Evolutionary conservation across 37 sponge, comb jelly and placozoan genomes (phyloP).

Genomic region (Bolinopsis microptera): DNA sequence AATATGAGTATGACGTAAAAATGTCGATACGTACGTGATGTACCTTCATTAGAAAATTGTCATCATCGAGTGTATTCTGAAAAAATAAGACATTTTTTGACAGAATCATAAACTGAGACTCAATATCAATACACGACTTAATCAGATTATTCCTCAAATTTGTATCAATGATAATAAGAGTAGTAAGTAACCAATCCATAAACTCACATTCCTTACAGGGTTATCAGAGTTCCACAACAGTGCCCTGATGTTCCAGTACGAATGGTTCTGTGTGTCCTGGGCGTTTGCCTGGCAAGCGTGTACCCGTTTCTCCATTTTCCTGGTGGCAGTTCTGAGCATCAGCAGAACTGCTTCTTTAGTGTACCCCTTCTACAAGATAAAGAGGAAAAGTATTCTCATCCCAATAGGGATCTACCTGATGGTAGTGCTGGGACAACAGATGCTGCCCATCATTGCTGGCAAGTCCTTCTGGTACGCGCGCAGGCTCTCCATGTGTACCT

Average conservation of each 20-base stretch:
- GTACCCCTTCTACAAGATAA: not conserved
- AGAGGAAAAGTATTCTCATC: not conserved
- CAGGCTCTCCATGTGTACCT: slow-evolving; percentile 15
- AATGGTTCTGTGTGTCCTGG: slow-evolving; percentile 5
- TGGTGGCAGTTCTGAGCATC: slow-evolving; percentile 8
- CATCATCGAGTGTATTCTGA: too few relatives aligned
- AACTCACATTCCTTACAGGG: too few relatives aligned
- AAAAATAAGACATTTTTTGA: too few relatives aligned
- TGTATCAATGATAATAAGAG: too few relatives aligned
- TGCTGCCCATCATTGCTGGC: not conserved
- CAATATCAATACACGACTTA: too few relatives aligned
- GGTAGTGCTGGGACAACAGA: not conserved
- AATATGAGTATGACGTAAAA: too few relatives aligned
- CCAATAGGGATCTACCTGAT: not conserved
- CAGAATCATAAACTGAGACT: too few relatives aligned
- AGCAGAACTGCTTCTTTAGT: not conserved
- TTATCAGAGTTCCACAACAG: not conserved
- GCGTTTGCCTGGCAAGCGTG: not conserved
- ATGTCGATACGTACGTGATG: too few relatives aligned
- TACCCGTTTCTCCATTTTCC: slow-evolving; percentile 1
- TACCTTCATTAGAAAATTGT: too few relatives aligned
- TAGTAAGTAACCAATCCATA: too few relatives aligned
- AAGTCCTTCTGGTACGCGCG: slow-evolving; percentile 14
- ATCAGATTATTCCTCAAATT: too few relatives aligned
- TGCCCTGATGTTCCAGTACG: not conserved